These are phyloP conservation scores for Malacoctenus gilli DNA, from an alignment of 2,797 vertebrate species.

Conservation along the genomic window DNA sequence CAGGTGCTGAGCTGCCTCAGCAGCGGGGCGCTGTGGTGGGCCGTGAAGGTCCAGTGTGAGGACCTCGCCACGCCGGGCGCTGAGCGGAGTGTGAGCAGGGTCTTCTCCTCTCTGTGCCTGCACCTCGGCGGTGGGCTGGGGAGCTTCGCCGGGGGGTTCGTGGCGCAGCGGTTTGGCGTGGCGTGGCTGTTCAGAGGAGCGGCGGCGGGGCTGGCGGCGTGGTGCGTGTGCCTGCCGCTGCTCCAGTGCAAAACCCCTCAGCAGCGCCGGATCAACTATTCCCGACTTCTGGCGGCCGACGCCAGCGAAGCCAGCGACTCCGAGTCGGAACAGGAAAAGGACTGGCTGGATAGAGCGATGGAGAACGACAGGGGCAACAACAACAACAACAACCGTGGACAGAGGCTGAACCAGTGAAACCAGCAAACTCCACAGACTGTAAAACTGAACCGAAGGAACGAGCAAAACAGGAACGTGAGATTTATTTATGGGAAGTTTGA, in stretches of 20 bases:
- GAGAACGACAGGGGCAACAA: slow-evolving; percentile 77
- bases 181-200: slow-evolving; percentile 77
- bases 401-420: slow-evolving; percentile 29
- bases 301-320: slow-evolving; percentile 87
- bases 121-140: slow-evolving; percentile 81
- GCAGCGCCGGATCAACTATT: slow-evolving; percentile 88
- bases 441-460: too few relatives aligned
- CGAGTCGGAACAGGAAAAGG: slow-evolving; percentile 85
- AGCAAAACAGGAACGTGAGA: too few relatives aligned
- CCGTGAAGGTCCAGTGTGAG: slow-evolving; percentile 69
- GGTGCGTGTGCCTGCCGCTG: slow-evolving; percentile 80
- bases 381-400: slow-evolving; percentile 58
- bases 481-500: too few relatives aligned
- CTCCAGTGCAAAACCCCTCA: slow-evolving; percentile 83
- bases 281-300: slow-evolving; percentile 84
- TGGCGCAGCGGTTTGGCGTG: slow-evolving; percentile 75
- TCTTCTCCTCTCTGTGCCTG: slow-evolving; percentile 73
- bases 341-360: slow-evolving; percentile 92
- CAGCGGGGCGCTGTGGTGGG: slow-evolving; percentile 84
- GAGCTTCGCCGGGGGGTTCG: slow-evolving; percentile 83
- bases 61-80: slow-evolving; percentile 80
- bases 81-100: slow-evolving; percentile 78
- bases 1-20: slow-evolving; percentile 84
- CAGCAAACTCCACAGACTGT: not conserved
- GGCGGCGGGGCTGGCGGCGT: slow-evolving; percentile 71